Evolutionary conservation across 2,888 invertebrate species (phyloP).

Genomic region (Parasteatoda lunata): DNA sequence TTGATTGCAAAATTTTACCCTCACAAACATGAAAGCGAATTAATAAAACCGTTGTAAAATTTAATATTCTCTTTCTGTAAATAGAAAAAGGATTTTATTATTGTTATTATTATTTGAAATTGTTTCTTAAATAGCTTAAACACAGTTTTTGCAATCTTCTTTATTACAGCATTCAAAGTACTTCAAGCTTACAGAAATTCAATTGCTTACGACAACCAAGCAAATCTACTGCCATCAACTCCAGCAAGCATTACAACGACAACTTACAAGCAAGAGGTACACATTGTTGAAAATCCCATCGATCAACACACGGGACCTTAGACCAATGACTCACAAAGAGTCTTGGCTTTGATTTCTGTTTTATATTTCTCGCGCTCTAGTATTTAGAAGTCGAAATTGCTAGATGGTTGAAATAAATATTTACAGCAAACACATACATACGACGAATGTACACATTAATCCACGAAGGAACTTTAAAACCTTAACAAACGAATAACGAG

Average conservation of each 20-base stretch:
- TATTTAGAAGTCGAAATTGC: conserved; percentile 53
- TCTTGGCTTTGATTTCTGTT: conserved; percentile 24
- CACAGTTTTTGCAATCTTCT: not conserved
- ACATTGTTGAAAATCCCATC: conserved; percentile 70
- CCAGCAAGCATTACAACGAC: conserved; percentile 38
- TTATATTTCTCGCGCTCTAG: conserved; percentile 61
- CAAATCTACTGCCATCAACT: conserved; percentile 48
- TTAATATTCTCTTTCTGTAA: too few species aligned
- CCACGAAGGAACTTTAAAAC: conserved; percentile 5
- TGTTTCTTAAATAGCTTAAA: too few species aligned
- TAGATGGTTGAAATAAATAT: conserved; percentile 57
- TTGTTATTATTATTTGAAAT: too few species aligned
- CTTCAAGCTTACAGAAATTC: conserved; percentile 60
- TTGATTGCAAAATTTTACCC: too few species aligned
- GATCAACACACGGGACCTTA: conserved; percentile 66
- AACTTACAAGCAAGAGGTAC: conserved; percentile 66
- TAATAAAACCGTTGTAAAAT: too few species aligned
- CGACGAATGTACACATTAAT: conserved; percentile 21
- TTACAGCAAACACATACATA: conserved; percentile 12
- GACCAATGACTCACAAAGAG: not conserved
- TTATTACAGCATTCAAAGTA: conserved; percentile 60
- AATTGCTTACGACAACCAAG: conserved; percentile 41
- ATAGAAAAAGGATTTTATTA: too few species aligned
- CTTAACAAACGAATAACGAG: conserved; percentile 41
- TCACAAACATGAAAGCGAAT: too few species aligned